phyloP scores from a whole-genome alignment of 2,113 vertebrate genomes.

The Chrysochloris asiatica region DNA sequence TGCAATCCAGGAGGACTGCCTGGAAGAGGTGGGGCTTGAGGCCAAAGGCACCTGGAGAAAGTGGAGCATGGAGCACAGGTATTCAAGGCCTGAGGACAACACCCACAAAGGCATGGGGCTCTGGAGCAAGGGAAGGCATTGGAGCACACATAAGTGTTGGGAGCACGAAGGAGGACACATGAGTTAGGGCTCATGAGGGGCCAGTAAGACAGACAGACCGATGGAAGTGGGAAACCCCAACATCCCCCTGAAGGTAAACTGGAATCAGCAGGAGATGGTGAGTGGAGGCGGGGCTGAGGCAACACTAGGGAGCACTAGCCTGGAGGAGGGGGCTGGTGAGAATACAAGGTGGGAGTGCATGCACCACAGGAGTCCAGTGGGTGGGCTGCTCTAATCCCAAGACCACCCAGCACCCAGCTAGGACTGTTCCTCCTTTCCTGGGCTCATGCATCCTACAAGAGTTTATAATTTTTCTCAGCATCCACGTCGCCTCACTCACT shows the following conservation, averaged over 20 bases:
- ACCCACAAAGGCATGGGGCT: no score
- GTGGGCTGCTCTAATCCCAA: not conserved
- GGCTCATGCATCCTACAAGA: not conserved
- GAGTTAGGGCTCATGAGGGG: not conserved
- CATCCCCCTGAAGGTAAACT: not conserved
- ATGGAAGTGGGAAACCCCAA: not conserved
- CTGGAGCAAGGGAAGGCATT: no score
- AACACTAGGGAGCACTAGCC: no score
- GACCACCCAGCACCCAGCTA: not conserved
- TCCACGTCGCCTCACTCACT: no score
- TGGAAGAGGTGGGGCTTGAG: not conserved
- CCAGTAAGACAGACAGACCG: not conserved
- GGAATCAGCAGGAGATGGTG: not conserved
- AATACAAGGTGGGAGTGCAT: not conserved
- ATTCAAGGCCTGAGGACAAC: not conserved
- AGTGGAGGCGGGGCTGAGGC: no score
- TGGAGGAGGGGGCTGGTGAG: not conserved
- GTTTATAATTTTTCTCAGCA: no score
- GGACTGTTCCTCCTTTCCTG: not conserved
- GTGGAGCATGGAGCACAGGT: not conserved
- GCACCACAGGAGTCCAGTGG: accelerated
- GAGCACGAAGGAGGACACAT: no score
- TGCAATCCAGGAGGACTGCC: not conserved
- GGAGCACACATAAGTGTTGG: not conserved
- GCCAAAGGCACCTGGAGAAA: not conserved